Conservation (phyloP, 2,888 invertebrate genomes). For the Oxycera nigricornis region DNA sequence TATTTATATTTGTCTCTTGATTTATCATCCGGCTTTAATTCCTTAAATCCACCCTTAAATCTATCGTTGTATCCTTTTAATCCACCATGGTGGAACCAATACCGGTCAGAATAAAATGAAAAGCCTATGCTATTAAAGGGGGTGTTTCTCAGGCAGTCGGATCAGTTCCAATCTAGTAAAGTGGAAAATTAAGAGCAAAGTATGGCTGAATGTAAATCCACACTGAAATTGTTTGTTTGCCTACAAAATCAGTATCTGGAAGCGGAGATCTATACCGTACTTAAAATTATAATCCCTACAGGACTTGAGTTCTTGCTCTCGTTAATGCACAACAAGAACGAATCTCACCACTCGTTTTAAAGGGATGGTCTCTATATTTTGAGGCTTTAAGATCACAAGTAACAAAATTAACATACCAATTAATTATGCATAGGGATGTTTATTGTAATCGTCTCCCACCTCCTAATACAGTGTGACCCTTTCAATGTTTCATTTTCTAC, state of each 20-base stretch:
- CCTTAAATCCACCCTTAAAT: slow-evolving; percentile 6
- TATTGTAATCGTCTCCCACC: not conserved
- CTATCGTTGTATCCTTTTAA: slow-evolving; percentile 20
- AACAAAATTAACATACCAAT: slow-evolving; percentile 22
- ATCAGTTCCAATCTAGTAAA: no score
- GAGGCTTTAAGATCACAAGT: no score
- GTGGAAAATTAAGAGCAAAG: not conserved
- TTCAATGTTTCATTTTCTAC: not conserved
- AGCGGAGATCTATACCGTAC: not conserved
- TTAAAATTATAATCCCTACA: not conserved
- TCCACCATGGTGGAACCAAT: not conserved
- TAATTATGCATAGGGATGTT: slow-evolving; percentile 13
- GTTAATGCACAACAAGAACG: no score
- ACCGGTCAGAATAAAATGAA: not conserved
- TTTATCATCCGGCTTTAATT: slow-evolving; percentile 9
- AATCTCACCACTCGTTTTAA: no score
- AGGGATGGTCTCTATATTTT: no score
- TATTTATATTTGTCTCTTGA: slow-evolving; percentile 14
- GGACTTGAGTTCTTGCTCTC: not conserved
- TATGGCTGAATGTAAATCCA: not conserved
- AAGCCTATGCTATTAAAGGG: not conserved
- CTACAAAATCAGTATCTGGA: not conserved
- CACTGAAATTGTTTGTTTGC: no score
- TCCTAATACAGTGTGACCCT: slow-evolving; percentile 1
- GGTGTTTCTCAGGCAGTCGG: not conserved